These are phyloP conservation scores for Phalanger gymnotis DNA, from an alignment of 2,797 vertebrate genomes.

Conservation along the genomic window DNA sequence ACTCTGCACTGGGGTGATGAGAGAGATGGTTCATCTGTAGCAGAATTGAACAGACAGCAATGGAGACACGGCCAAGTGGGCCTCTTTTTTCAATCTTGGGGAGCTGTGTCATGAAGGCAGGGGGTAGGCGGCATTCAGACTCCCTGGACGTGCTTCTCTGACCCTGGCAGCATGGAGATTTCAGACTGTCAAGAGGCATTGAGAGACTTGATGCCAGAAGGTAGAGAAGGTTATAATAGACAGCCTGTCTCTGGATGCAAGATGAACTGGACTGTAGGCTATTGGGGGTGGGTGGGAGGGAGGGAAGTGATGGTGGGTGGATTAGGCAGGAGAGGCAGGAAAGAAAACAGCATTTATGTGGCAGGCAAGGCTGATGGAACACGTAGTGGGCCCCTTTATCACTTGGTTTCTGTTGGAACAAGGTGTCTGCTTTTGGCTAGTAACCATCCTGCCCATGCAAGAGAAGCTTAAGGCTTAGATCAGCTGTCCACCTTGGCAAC, in stretches of 20 bases:
- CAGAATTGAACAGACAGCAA: neutral
- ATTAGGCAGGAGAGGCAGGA: neutral
- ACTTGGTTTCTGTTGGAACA: neutral
- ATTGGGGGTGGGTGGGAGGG: neutral
- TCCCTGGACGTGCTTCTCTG: neutral
- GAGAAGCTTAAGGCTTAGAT: neutral
- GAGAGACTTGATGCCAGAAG: neutral
- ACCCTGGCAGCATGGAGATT: neutral
- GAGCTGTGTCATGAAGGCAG: neutral
- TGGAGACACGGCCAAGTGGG: neutral
- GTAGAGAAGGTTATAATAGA: neutral
- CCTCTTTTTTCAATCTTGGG: neutral
- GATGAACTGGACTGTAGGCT: neutral
- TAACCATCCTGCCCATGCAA: neutral
- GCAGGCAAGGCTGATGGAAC: neutral
- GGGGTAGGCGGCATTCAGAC: neutral
- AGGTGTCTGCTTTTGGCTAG: neutral
- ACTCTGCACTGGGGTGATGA: conserved; percentile 32
- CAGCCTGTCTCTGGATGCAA: neutral
- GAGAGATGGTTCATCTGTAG: conserved; percentile 37
- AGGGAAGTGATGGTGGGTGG: neutral
- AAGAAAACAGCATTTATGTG: neutral
- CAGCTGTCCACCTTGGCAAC: neutral
- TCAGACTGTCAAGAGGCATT: neutral
- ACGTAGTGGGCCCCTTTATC: neutral